Percentiles rank a stretch among this genome's conserved stretches.
These are phyloP conservation scores for Atherinosoma microstoma DNA, from an alignment of 2,797 vertebrate genomes.

Conservation along the genomic window DNA sequence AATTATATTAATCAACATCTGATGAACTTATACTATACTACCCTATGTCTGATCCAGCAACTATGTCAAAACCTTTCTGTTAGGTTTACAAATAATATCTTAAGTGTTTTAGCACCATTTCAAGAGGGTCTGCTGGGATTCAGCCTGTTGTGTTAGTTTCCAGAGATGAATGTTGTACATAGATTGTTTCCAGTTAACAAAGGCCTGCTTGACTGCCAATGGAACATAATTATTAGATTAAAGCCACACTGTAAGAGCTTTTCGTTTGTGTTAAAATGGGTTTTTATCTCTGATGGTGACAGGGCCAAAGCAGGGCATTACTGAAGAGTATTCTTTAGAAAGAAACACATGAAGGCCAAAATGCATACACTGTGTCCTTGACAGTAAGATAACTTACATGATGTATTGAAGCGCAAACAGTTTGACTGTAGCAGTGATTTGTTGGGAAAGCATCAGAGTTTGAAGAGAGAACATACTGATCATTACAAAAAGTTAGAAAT, in stretches of 20 bases:
- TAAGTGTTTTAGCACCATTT: conserved; percentile 66
- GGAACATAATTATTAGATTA: conserved; percentile 79
- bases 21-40: conserved; percentile 7
- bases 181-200: conserved; percentile 80
- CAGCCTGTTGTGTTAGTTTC: conserved; percentile 69
- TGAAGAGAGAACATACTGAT: conserved; percentile 32
- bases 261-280: conserved; percentile 69
- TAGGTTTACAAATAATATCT: conserved; percentile 56
- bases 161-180: conserved; percentile 78
- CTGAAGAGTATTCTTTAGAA: conserved; percentile 47
- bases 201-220: conserved; percentile 79
- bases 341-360: conserved; percentile 45
- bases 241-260: conserved; percentile 76
- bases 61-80: conserved; percentile 35
- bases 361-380: conserved; percentile 40
- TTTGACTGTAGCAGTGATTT: conserved; percentile 31
- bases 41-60: conserved; percentile 9
- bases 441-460: conserved; percentile 23
- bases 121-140: conserved; percentile 60
- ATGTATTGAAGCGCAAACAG: conserved; percentile 42
- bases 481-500: conserved; percentile 31
- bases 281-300: conserved; percentile 72
- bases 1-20: conserved; percentile 16
- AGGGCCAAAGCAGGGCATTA: conserved; percentile 61
- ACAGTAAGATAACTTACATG: conserved; percentile 31